Evolutionary conservation across 53 echinoderm and acorn worm genomes (phyloP).

Genomic region (Mesocentrotus franciscanus): DNA sequence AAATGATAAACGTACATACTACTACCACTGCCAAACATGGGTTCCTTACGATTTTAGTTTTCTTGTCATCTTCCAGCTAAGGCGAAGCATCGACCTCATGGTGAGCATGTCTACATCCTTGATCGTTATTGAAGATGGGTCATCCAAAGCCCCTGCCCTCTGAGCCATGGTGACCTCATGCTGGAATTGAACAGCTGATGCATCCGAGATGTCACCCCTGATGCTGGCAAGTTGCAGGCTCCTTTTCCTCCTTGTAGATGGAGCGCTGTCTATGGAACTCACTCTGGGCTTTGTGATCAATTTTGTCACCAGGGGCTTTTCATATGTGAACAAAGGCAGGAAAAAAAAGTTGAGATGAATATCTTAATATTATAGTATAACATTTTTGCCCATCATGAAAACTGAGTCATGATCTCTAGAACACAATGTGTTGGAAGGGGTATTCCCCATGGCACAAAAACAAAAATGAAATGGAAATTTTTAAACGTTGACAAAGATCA

Average conservation of each 20-base stretch:
- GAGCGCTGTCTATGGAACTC: not conserved
- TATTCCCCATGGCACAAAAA: too few species aligned
- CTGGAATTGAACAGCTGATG: not conserved
- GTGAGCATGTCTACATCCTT: not conserved
- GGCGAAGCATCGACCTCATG: not conserved
- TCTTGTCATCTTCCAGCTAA: conserved; percentile 37
- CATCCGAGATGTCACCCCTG: not conserved
- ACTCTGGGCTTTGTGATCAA: not conserved
- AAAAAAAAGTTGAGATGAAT: not conserved
- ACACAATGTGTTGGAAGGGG: too few species aligned
- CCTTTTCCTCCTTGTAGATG: conserved; percentile 22
- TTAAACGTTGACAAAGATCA: too few species aligned
- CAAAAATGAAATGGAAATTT: too few species aligned
- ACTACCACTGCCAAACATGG: too few species aligned
- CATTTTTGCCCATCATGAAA: too few species aligned
- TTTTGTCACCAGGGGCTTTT: conserved; percentile 26
- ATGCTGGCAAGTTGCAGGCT: not conserved
- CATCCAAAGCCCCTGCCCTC: conserved; percentile 23
- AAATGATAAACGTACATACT: too few species aligned
- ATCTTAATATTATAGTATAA: too few species aligned
- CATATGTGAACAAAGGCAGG: conserved; percentile 28
- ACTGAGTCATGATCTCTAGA: too few species aligned
- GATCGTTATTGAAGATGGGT: not conserved
- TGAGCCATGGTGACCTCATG: not conserved
- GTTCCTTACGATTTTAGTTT: conserved; percentile 8